Evolutionary conservation across 2,888 invertebrate species (phyloP).

Genomic region (Dusona sp.): DNA sequence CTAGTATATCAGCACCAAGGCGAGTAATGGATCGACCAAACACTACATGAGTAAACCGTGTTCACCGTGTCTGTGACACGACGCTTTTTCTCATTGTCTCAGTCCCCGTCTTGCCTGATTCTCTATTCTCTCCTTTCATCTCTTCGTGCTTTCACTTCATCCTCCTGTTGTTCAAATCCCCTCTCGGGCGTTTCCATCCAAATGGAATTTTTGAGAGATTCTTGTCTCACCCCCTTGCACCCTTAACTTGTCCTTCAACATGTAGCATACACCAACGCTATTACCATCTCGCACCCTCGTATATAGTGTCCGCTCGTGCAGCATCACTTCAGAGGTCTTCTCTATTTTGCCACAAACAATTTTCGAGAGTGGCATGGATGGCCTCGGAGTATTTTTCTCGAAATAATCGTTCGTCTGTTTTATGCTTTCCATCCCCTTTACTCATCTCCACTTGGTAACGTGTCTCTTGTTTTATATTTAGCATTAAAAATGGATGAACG

Average conservation of each 20-base stretch:
- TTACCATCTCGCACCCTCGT: constrained; percentile 43
- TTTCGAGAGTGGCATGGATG: constrained; percentile 54
- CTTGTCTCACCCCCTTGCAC: constrained; percentile 44
- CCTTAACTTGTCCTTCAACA: constrained; percentile 53
- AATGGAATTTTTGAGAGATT: constrained; percentile 72
- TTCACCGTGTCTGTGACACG: constrained; percentile 61
- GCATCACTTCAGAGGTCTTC: constrained; percentile 16
- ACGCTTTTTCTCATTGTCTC: constrained; percentile 55
- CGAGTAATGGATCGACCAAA: constrained; percentile 68
- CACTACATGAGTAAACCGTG: constrained; percentile 65
- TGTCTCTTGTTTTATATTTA: constrained; percentile 16
- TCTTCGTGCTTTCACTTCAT: constrained; percentile 52
- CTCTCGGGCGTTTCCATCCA: constrained; percentile 63
- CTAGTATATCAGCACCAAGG: constrained; percentile 34
- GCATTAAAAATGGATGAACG: constrained; percentile 15
- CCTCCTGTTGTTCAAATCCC: constrained; percentile 30
- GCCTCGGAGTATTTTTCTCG: constrained; percentile 36
- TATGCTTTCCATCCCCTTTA: not conserved
- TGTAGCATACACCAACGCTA: constrained; percentile 41
- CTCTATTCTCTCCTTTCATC: constrained; percentile 49
- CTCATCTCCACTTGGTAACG: not conserved
- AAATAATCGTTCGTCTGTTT: constrained; percentile 25
- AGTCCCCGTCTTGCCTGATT: constrained; percentile 39
- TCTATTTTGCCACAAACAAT: constrained; percentile 55
- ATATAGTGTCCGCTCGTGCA: constrained; percentile 18